Base-by-base conservation (phyloP, 2,888 invertebrate species). In the Sthenelais limicola region DNA sequence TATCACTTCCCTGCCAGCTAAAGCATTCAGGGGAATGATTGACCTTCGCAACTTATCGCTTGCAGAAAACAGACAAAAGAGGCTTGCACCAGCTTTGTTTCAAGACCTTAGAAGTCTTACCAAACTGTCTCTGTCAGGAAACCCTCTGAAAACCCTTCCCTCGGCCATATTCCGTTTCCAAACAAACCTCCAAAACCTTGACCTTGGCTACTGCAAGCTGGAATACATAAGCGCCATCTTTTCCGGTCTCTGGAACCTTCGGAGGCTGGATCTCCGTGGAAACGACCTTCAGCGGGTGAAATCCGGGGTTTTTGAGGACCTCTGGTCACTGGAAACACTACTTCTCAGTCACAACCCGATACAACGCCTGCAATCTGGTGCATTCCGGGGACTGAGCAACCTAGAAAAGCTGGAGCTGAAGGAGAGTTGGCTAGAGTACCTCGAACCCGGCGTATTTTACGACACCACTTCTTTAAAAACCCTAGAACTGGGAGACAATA, bases 171-270 rank as follows among this genome's bases (percentile, higher is more conserved):
- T 79, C 66, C 75, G 74, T 28, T 73, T 73, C 68, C 76, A 75
- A 62, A 71, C 73, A 12, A 73, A 69, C 49, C 72, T 79, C 24
- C 51, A 73, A 12, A 43, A 62, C 4, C 68, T 79, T 18, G 79
- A 79, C 66, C 47, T 79, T 49, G 77, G 79, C 47, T 79, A 78
- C 73, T 78, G 77, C 67, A 24, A 47, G 15, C 52, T 79, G 24
- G 54, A 54, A 18, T 33, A 49, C 26, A 62, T 79, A 9, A 77
- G 72, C 72, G 56, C 67, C 32, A 48, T 76, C 5, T 78, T 77
- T 56, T 49, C 62, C 26, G 76, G 76, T 3, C 68, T 78, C n/a
- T 78, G 78, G 77, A 76, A 78, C 72, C 74, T 79, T 26, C 56
- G 71, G 49, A 62, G 47, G 3, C 71, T 79, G 68, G 79, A 79